Base-by-base conservation (phyloP, 2,888 invertebrate species). In the Drosophila subsilvestris region DNA sequence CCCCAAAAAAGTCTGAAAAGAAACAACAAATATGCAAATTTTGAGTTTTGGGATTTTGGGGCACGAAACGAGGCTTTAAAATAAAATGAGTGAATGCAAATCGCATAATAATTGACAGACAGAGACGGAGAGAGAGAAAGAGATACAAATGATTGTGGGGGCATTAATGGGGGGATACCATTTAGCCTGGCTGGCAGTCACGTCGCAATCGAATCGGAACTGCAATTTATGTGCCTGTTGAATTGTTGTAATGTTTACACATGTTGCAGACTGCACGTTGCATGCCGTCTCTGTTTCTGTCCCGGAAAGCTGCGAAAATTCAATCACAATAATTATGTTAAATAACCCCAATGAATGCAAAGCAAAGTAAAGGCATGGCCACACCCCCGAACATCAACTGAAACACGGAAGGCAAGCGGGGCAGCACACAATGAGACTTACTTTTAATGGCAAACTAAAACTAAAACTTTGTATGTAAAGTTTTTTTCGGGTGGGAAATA, bases 291-390 rank as follows among this genome's bases (percentile, higher is more conserved):
- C 55, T 72, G 72, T 43, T 45, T 56, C 51, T 48, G 63, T 61
- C 68, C 66, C 69, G 73, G 50, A 61, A 63, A 62, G 53, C 43
- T 47, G 55, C 27, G 22, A 53, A 86, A 86, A 86, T 86, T 82
- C 73, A 85, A 85, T 85, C 76, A 76, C 80, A 88, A 86, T 86
- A 84, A 86, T 88, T 84, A 88, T 88, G 84, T 86, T 88, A 84
- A 84, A 44, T 50, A 47, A 47, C 12, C 45, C 14, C 6, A 37
- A n/a, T 14, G 14, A 37, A 37, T 54, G 14, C 5, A n/a, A 37
- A n/a, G 37, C 7, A 37, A 17, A 22, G 29, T 17, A 42, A 29
- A 56, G 59, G 55, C 56, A 48, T 56, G 29, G 49, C 17, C 67
- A 60, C 67, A 58, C 67, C 69, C 67, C 43, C 66, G 12, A 57